Conservation (phyloP, 2,888 invertebrate species). For the Polyploca ridens region DNA sequence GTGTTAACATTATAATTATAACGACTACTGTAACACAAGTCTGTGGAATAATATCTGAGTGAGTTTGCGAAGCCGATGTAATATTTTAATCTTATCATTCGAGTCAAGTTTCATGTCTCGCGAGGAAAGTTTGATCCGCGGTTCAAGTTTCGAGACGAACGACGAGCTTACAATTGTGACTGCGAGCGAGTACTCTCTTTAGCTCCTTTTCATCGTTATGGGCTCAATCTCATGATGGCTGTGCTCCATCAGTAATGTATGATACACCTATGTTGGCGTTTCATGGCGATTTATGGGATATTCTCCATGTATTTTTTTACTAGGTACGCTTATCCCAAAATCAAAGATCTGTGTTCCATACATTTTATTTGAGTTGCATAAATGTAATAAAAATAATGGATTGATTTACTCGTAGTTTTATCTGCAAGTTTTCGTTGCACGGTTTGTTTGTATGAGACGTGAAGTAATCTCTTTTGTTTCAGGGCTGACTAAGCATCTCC, state of each 20-base stretch:
- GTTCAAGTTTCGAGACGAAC: conserved; percentile 70
- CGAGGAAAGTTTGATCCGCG: conserved; percentile 75
- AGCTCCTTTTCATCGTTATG: conserved; percentile 31
- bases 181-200: conserved; percentile 41
- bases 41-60: conserved; percentile 56
- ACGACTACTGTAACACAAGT: conserved; percentile 52
- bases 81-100: conserved; percentile 81
- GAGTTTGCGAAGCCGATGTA: conserved; percentile 70
- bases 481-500: conserved; percentile 68
- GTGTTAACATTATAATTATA: conserved; percentile 53
- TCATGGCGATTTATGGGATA: neutral
- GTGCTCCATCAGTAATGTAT: neutral
- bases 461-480: conserved; percentile 70
- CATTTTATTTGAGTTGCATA: neutral
- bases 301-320: too few relatives aligned
- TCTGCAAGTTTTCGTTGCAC: conserved; percentile 39
- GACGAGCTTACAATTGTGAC: conserved; percentile 66
- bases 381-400: neutral
- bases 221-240: conserved; percentile 16
- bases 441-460: conserved; percentile 40
- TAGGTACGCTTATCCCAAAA: too few relatives aligned
- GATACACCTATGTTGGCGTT: neutral
- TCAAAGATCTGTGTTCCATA: too few relatives aligned
- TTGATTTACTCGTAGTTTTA: neutral
- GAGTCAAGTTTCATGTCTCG: conserved; percentile 76